A percentile compares a stretch with the other conserved stretches of the same genome.
These are phyloP conservation scores for Cyrtonyx montezumae DNA, from an alignment of 2,113 vertebrate species.

Conservation along the genomic window DNA sequence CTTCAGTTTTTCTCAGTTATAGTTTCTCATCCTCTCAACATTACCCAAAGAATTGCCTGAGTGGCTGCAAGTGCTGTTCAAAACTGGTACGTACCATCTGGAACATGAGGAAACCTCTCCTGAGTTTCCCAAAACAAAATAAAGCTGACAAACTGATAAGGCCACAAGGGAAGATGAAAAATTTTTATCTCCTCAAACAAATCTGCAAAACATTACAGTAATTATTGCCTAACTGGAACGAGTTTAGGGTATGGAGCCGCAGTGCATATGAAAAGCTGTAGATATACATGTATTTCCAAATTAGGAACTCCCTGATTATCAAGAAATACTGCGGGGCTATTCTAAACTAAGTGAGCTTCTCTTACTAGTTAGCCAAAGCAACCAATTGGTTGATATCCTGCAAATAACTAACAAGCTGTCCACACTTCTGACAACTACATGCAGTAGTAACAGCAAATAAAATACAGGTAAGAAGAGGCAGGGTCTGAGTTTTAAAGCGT, in stretches of 20 bases:
- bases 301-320: background rate
- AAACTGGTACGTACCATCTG: accelerated
- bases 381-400: background rate
- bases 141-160: background rate
- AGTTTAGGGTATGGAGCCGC: background rate
- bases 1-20: background rate
- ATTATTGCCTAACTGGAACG: background rate
- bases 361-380: background rate
- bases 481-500: background rate
- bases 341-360: background rate
- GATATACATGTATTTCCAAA: background rate
- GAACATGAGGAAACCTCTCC: background rate
- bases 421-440: background rate
- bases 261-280: background rate
- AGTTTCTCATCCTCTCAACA: background rate
- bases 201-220: background rate
- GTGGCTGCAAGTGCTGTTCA: background rate
- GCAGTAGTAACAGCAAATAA: background rate
- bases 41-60: background rate
- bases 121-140: constrained; percentile 11
- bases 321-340: background rate
- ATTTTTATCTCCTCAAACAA: background rate
- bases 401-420: background rate
- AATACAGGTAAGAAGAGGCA: background rate
- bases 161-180: background rate